Conservation (phyloP, 2,888 invertebrate species). For the Hirtodrosophila trivittata region DNA sequence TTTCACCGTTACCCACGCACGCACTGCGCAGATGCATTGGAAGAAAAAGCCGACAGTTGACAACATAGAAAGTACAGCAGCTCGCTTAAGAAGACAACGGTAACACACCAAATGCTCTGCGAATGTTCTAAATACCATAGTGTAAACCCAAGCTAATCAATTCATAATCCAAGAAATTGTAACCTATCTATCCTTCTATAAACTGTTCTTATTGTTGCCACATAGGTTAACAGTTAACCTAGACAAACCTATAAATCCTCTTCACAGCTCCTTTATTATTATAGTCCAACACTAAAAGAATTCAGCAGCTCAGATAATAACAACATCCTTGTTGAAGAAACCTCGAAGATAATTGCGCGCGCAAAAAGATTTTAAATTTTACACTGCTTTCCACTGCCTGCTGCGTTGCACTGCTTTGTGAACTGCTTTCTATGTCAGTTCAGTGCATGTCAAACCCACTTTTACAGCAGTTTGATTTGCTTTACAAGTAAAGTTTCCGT, state of each 20-base stretch:
- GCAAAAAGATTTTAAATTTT: conserved; percentile 5
- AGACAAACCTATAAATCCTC: too few species aligned
- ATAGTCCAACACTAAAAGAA: too few species aligned
- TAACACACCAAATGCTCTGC: conserved; percentile 13
- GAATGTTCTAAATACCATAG: background rate
- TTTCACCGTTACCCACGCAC: background rate
- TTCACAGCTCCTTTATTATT: too few species aligned
- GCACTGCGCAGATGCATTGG: conserved; percentile 71
- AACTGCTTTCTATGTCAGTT: background rate
- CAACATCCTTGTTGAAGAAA: too few species aligned
- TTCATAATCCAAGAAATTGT: too few species aligned
- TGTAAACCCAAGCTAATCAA: too few species aligned
- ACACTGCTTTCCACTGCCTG: conserved; percentile 3
- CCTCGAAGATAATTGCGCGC: too few species aligned
- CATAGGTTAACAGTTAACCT: too few species aligned
- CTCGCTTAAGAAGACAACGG: conserved; percentile 8
- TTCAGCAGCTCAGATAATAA: too few species aligned
- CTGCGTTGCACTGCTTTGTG: background rate
- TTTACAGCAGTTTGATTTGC: background rate
- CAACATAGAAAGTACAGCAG: conserved; percentile 42
- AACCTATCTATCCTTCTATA: too few species aligned
- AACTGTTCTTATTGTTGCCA: too few species aligned
- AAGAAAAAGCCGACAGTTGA: conserved; percentile 41
- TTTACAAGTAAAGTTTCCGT: too few species aligned
- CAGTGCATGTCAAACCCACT: background rate